Conservation (phyloP, 2,888 invertebrate genomes). For the Plagodis pulveraria region DNA sequence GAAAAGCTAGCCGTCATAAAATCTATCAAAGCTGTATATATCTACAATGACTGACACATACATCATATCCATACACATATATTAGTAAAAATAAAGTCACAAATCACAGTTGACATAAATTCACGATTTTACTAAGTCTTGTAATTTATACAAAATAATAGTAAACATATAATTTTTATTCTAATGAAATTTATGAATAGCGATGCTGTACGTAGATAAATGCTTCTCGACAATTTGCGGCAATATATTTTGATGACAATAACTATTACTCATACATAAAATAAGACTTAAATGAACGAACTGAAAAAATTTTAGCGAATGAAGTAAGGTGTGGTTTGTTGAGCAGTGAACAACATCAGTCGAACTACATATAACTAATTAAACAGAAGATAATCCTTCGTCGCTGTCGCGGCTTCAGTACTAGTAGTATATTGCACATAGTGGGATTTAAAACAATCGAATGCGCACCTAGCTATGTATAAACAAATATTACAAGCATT, state of each 20-base stretch:
- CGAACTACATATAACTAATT: conserved; percentile 44
- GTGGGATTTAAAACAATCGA: conserved; percentile 32
- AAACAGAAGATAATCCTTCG: conserved; percentile 21
- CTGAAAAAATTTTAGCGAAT: conserved; percentile 46
- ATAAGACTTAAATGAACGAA: conserved; percentile 31
- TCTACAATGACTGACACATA: conserved; percentile 76
- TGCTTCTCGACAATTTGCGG: conserved; percentile 61
- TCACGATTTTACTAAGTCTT: conserved; percentile 84
- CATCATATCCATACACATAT: conserved; percentile 74
- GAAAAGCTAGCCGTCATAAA: conserved; percentile 80
- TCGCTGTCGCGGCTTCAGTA: conserved; percentile 6
- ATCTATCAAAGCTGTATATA: conserved; percentile 78
- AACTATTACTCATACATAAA: conserved; percentile 17
- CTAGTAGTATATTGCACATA: conserved; percentile 15
- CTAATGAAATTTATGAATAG: conserved; percentile 64
- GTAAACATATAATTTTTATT: conserved; percentile 67
- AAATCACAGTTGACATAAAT: conserved; percentile 85
- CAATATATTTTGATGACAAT: conserved; percentile 11
- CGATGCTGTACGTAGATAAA: conserved; percentile 66
- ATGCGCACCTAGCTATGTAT: conserved; percentile 28
- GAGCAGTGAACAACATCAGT: conserved; percentile 61
- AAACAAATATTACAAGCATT: conserved; percentile 16
- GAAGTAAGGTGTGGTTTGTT: conserved; percentile 52
- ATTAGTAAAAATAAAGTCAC: conserved; percentile 81
- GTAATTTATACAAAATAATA: conserved; percentile 74